Base-by-base conservation (phyloP, 1,140 invertebrate genomes). In the Lethocerus indicus region DNA sequence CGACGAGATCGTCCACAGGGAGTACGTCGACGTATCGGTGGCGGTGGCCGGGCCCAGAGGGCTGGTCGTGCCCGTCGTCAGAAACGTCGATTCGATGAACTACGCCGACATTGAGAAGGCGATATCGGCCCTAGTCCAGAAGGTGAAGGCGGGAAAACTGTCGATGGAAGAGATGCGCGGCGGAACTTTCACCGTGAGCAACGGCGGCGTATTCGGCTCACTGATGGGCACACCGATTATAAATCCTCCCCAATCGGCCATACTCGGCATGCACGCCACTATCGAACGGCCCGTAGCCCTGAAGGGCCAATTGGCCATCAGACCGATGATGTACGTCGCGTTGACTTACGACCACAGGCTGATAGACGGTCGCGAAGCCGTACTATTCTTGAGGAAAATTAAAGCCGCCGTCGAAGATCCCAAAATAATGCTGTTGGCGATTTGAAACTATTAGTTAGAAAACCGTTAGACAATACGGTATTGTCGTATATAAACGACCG, bases 91-190 rank as follows among this genome's bases (percentile, higher is more conserved):
- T 61, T 72, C 73, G 23, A 96, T 98, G 85, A 92, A 88, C 59
- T 98, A 84, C 67, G 87, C 91, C 1, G 89, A 97, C 52, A 94
- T 99, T 62, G 96, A 99, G 70, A 78, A 87, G 56, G 81, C 78
- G 1, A 75, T 98, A 48, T 79, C 78, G 52, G 84, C 77, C 0
- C 62, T 98, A 20, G 87, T 90, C n/a, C 89, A 93, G 56, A 98
- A 97, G 66, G 93, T 92, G 6, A 76, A 75, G 54, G 78, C 75
- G 55, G 87, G 87, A 51, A 75, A 68, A 45, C 65, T 99, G 51
- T 87, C 94, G 1, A 82, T 98, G 44, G 95, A 98, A 70, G 96
- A 99, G 60, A 99, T 98, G 94, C 91, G 97, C 63, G 95, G 95
- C 40, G 95, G 95, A 16, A 98, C 95, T 12, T 99, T 98, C 61